Percentiles rank a stretch among this genome's conserved stretches.
Conservation (phyloP, 1,140 invertebrate species). For the Pinna nobilis region DNA sequence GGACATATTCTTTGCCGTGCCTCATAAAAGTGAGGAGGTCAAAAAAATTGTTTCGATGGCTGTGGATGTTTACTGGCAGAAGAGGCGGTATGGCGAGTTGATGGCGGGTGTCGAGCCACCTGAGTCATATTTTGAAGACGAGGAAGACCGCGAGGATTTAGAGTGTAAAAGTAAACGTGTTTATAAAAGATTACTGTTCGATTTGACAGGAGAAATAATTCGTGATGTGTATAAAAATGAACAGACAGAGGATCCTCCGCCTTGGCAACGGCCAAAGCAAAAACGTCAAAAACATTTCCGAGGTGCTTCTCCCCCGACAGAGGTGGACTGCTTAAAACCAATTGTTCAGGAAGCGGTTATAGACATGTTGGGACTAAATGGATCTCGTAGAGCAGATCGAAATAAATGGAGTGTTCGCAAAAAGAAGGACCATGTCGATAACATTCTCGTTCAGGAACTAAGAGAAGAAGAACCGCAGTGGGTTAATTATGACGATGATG, state of each 20-base stretch:
- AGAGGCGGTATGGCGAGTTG: constrained; percentile 60
- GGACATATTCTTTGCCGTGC: constrained; percentile 66
- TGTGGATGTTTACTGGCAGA: constrained; percentile 67
- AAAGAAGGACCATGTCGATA: constrained; percentile 83
- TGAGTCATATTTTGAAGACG: constrained; percentile 54
- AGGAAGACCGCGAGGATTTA: constrained; percentile 47
- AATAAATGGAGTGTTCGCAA: constrained; percentile 83
- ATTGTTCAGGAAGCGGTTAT: constrained; percentile 69
- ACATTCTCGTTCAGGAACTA: constrained; percentile 82
- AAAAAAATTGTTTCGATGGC: constrained; percentile 55
- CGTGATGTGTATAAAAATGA: constrained; percentile 72
- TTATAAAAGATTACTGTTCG: constrained; percentile 79
- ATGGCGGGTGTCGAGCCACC: constrained; percentile 57
- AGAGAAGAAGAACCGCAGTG: constrained; percentile 83
- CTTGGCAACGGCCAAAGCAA: constrained; percentile 77
- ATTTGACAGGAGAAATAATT: constrained; percentile 81
- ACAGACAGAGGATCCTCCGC: constrained; percentile 70
- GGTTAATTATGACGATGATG: constrained; percentile 84
- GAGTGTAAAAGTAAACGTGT: constrained; percentile 61
- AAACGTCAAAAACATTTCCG: constrained; percentile 60
- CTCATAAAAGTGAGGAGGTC: constrained; percentile 63
- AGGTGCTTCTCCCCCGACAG: constrained; percentile 57
- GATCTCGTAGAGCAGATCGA: constrained; percentile 78
- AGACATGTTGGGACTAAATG: constrained; percentile 76
- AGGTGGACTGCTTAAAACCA: constrained; percentile 60